Conservation (phyloP, 2,888 invertebrate species). For the Drosophila mimetica region DNA sequence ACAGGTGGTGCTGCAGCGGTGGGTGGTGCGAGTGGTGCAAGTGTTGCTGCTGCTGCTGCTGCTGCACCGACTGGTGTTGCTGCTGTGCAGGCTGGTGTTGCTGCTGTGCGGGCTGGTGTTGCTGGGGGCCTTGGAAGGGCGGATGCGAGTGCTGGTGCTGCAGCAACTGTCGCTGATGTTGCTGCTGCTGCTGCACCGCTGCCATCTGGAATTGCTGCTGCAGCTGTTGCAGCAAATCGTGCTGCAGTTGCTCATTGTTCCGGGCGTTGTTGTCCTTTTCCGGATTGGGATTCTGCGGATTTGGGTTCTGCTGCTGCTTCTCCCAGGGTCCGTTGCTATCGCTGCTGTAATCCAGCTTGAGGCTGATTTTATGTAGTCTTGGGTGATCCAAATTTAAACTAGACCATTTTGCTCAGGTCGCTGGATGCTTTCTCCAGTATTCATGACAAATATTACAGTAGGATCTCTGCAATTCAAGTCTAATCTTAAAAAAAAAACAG, state of each 20-base stretch:
- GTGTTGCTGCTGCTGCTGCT: conserved; percentile 78
- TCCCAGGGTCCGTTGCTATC: conserved; percentile 82
- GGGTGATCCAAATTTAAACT: conserved; percentile 18
- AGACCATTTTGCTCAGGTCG: conserved; percentile 3
- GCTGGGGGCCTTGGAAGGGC: conserved; percentile 67
- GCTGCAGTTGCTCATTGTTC: conserved; percentile 64
- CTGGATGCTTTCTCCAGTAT: background rate
- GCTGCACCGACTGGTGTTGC: conserved; percentile 53
- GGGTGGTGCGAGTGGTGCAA: conserved; percentile 64
- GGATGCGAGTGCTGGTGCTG: conserved; percentile 57
- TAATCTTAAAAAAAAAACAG: too few species aligned
- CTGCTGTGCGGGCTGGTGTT: conserved; percentile 58
- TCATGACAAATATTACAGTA: background rate
- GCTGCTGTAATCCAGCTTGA: conserved; percentile 82
- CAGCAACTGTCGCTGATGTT: conserved; percentile 54
- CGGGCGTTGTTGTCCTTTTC: conserved; percentile 25
- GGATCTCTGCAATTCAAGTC: background rate
- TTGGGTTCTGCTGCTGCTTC: conserved; percentile 79
- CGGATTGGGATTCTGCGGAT: conserved; percentile 29
- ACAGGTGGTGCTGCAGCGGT: conserved; percentile 81
- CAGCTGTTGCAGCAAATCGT: conserved; percentile 71
- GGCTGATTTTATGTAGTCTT: conserved; percentile 29
- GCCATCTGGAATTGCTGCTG: conserved; percentile 67
- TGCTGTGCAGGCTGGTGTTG: conserved; percentile 49
- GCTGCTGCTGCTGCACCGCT: conserved; percentile 36